Evolutionary conservation across 2,797 vertebrate genomes (phyloP).

Genomic region (Cyclopterus lumpus): DNA sequence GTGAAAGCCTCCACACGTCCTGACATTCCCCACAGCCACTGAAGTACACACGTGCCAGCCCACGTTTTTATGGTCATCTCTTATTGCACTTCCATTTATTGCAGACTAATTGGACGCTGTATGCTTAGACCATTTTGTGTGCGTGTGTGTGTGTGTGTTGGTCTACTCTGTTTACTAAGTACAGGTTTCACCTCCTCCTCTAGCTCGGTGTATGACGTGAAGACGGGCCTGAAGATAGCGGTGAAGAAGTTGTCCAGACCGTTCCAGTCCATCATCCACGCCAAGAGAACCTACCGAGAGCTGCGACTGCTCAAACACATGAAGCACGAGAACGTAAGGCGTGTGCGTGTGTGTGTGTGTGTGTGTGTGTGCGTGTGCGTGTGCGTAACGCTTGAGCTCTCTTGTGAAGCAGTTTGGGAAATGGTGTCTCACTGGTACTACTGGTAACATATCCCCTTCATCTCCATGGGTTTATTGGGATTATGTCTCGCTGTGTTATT

Average conservation of each 20-base stretch:
- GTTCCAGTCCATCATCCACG: constrained; percentile 98
- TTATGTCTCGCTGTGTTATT: not conserved
- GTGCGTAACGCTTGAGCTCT: too few relatives aligned
- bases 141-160: constrained; percentile 25
- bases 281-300: constrained; percentile 97
- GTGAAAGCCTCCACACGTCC: too few relatives aligned
- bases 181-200: constrained; percentile 49
- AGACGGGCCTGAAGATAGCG: constrained; percentile 88
- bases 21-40: too few relatives aligned
- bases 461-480: too few relatives aligned
- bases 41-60: too few relatives aligned
- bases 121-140: constrained; percentile 65
- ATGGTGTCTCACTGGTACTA: too few relatives aligned
- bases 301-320: constrained; percentile 97
- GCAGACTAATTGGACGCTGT: constrained; percentile 61
- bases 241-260: constrained; percentile 98
- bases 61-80: constrained; percentile 57
- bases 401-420: too few relatives aligned
- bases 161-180: constrained; percentile 22
- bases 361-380: too few relatives aligned
- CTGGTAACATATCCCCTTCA: too few relatives aligned
- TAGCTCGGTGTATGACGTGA: constrained; percentile 91
- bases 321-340: constrained; percentile 98
- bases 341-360: too few relatives aligned
- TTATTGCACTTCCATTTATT: constrained; percentile 73